Evolutionary conservation across 2,888 invertebrate species (phyloP), one percentile per base, ranked within the genome.

Genomic region (Linyphia triangularis): DNA sequence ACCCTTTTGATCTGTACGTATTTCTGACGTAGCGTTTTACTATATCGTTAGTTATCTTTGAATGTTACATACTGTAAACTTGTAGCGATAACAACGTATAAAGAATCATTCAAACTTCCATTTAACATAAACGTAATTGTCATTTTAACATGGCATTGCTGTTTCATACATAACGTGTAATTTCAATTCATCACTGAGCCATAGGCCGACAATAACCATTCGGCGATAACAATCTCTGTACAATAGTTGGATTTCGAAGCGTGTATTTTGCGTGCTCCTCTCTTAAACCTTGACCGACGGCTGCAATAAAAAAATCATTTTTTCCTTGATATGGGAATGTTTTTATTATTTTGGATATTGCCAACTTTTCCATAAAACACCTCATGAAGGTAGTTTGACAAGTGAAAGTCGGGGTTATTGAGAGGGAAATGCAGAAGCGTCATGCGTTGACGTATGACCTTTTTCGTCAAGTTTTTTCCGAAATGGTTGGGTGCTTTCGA

Each of bases 211-310:
- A 57, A 28, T 77, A 22, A 40, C 43, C 51, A 28, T 70, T 57
- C 69, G 28, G 59, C 19, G 51, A 33, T 70, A 79, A 63, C 65
- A 79, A 26, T 51, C 40, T 51, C 77, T 37, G 51, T 22, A 73
- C 73, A 69, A n/a, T 43, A 72, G 26, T 73, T 43, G 19, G 28
- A 28, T 57, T n/a, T 30, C 28, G 51, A 67, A 33, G 30, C 57
- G 57, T 33, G 57, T 28, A 24, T 16, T 57, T 69, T 16, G 65
- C 83, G 83, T 83, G 73, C 51, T 19, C 13, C 30, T 26, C 65
- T 57, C 22, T 67, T 24, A 75, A 86, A 82, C 86, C 86, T 88
- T 88, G 86, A 88, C 86, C 86, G 69, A 81, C 37, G 30, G 51
- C n/a, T n/a, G n/a, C 57, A 28, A 69, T 51, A 67, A 79, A 79